Base-by-base conservation (phyloP, 1,140 invertebrate genomes). In the Drosophila kanapiae region DNA sequence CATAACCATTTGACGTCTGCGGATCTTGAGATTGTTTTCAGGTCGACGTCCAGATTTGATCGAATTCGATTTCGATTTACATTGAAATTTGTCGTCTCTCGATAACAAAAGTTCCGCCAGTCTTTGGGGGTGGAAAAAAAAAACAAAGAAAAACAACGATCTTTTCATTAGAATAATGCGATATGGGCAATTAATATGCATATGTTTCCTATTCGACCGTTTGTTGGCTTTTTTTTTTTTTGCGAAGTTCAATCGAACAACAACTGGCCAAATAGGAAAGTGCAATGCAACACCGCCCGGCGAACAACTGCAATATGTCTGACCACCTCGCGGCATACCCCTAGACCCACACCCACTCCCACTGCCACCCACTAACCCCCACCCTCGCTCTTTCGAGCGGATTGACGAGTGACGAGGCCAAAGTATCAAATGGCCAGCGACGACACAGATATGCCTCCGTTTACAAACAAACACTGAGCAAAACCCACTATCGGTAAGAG, bases 141-240 rank as follows among this genome's bases (percentile, higher is more conserved):
- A 16, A 54, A 71, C 69, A 68, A 49, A 62, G 33, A 37, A 47
- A 35, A 60, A 63, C 61, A 37, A 38, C 29, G 60, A 67, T 72
- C 65, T 64, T 60, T 84, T 85, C 82, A 81, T 80, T 84, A 78
- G 85, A 87, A 86, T 79, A 64, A 62, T 69, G 62, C 53, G 62
- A 62, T 67, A 77, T 78, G 57, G 82, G 80, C 74, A 88, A 88
- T 88, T 88, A 88, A 88, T 88, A 88, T 88, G 80, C 84, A 88
- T 84, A 78, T 88, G 84, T 84, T 88, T 87, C 63, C 56, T 59
- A 71, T 81, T 57, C 64, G 49, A 37, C 18, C 53, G 58, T 72
- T 60, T 72, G 69, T 72, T 60, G 67, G 37, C 58, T 40, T 72
- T 59, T 53, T 43, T 59, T 45, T 40, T 72, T 59, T 53, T 43